Percentiles rank a stretch among this genome's conserved stretches.
phyloP scores from a whole-genome alignment of 2,888 invertebrate species.

The Torymus texanus region DNA sequence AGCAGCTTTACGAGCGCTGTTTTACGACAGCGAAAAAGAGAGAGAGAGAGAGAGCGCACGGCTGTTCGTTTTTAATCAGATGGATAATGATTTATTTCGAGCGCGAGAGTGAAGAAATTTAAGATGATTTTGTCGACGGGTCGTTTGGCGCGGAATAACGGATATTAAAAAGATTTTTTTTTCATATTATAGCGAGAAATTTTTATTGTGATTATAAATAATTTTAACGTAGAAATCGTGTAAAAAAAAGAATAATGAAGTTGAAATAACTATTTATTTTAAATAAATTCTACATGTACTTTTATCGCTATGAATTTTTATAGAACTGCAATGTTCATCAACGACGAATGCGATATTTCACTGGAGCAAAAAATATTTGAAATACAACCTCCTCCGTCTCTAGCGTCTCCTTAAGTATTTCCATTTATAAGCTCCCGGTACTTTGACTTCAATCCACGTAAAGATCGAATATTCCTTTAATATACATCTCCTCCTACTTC shows the following conservation, averaged over 20 bases:
- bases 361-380: background rate
- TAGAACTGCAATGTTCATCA: background rate
- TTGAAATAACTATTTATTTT: too few relatives aligned
- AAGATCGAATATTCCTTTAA: slow-evolving; percentile 50
- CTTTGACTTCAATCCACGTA: slow-evolving; percentile 39
- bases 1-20: slow-evolving; percentile 41
- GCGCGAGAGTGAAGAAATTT: slow-evolving; percentile 6
- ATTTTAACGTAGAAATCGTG: too few relatives aligned
- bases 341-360: too few relatives aligned
- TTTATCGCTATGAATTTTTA: too few relatives aligned
- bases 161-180: too few relatives aligned
- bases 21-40: slow-evolving; percentile 18
- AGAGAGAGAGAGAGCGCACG: background rate
- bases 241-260: too few relatives aligned
- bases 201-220: too few relatives aligned
- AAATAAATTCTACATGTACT: too few relatives aligned
- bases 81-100: slow-evolving; percentile 46
- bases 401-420: slow-evolving; percentile 20
- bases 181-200: too few relatives aligned
- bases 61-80: slow-evolving; percentile 45
- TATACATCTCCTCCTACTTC: slow-evolving; percentile 16
- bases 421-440: slow-evolving; percentile 16
- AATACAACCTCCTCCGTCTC: background rate
- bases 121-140: slow-evolving; percentile 5
- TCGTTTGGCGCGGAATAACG: too few relatives aligned